Percentiles rank a stretch among this genome's conserved stretches.
Conservation (phyloP, 2,888 invertebrate species). For the Petrophora chlorosata region DNA sequence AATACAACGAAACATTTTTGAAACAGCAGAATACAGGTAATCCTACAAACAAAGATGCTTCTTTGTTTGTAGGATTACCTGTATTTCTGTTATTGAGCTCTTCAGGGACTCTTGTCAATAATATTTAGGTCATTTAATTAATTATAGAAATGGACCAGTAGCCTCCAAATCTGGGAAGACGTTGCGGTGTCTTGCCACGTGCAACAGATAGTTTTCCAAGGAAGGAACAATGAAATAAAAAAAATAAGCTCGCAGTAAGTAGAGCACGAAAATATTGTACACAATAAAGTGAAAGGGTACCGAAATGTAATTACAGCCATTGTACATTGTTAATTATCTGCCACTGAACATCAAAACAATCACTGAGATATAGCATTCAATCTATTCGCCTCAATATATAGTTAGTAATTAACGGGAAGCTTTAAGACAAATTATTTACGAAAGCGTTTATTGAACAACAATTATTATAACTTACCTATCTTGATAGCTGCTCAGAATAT, state of each 20-base stretch:
- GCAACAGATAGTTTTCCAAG: constrained; percentile 22
- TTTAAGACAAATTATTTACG: constrained; percentile 44
- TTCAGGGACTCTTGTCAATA: too few relatives aligned
- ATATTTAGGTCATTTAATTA: constrained; percentile 13
- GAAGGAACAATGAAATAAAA: constrained; percentile 47
- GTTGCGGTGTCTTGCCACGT: constrained; percentile 24
- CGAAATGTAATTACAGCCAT: constrained; percentile 54
- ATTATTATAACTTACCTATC: constrained; percentile 62
- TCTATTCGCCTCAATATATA: constrained; percentile 11
- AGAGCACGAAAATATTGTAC: constrained; percentile 79
- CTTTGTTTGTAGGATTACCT: too few relatives aligned
- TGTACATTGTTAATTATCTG: constrained; percentile 39
- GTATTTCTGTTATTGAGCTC: too few relatives aligned
- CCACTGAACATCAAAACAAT: constrained; percentile 14
- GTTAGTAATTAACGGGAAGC: constrained; percentile 38
- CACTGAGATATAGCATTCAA: constrained; percentile 1
- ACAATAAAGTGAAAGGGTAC: constrained; percentile 82
- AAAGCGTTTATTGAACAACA: constrained; percentile 51
- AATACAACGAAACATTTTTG: too few relatives aligned
- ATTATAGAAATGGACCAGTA: neutral
- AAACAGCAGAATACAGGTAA: too few relatives aligned
- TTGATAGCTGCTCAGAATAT: constrained; percentile 50
- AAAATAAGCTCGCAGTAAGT: constrained; percentile 64
- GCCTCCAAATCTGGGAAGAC: neutral
- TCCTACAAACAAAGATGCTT: too few relatives aligned